phyloP scores from a whole-genome alignment of 2,797 vertebrate genomes.

The Bufotes viridis region DNA sequence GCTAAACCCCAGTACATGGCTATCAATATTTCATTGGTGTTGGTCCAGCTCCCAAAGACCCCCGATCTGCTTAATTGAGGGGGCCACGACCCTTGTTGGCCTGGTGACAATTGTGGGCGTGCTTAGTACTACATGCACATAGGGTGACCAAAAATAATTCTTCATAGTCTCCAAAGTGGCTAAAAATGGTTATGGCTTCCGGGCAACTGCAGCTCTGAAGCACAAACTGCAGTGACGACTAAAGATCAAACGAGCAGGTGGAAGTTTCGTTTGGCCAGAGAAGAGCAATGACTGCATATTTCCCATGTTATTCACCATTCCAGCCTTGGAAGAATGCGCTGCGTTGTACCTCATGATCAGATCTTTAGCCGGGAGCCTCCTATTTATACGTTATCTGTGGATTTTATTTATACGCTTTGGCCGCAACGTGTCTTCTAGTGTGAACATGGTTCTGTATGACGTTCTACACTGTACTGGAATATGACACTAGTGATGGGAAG shows the following conservation, averaged over 20 bases:
- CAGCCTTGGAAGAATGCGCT: not conserved
- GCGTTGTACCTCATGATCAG: no score
- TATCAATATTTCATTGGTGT: no score
- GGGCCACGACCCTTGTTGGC: no score
- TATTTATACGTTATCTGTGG: not conserved
- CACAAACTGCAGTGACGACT: not conserved
- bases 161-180: not conserved
- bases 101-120: no score
- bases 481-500: not conserved
- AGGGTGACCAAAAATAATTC: no score
- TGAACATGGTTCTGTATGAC: not conserved
- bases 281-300: not conserved
- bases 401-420: not conserved
- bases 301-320: not conserved
- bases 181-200: not conserved
- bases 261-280: not conserved
- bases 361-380: not conserved
- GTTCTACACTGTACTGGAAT: not conserved
- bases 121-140: no score
- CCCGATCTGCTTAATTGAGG: no score
- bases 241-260: not conserved
- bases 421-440: not conserved
- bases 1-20: no score
- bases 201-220: not conserved
- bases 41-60: no score